A percentile compares a stretch with the other conserved stretches of the same genome.
Evolutionary conservation across 2,113 vertebrate genomes (phyloP).

Genomic region (Meles meles): DNA sequence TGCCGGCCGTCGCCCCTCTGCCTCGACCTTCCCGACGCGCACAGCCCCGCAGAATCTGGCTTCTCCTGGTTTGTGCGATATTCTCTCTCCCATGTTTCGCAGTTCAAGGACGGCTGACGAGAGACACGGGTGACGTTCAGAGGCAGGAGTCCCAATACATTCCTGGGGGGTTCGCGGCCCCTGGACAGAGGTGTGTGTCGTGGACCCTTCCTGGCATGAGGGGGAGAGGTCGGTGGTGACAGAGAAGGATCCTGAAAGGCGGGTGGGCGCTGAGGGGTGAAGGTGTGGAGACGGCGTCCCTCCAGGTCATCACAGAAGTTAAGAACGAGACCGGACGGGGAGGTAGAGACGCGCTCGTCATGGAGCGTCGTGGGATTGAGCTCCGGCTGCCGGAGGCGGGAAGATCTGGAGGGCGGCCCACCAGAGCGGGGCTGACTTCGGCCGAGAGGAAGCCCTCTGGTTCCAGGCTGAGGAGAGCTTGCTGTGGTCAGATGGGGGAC

Average conservation of each 20-base stretch:
- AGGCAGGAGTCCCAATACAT: accelerated
- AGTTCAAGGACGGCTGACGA: not conserved
- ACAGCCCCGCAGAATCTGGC: accelerated
- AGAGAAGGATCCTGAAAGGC: not conserved
- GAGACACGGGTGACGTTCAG: not conserved
- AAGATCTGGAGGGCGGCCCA: too few relatives aligned
- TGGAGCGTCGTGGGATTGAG: accelerated
- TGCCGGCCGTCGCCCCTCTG: accelerated
- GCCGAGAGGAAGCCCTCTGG: too few relatives aligned
- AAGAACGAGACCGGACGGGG: not conserved
- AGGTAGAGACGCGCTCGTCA: not conserved
- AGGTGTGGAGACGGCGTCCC: not conserved
- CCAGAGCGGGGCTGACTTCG: not conserved
- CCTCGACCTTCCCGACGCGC: not conserved
- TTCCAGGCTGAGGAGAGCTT: not conserved
- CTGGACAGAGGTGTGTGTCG: accelerated
- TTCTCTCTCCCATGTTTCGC: not conserved
- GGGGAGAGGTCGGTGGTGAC: accelerated
- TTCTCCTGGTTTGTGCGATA: not conserved
- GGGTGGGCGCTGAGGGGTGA: accelerated
- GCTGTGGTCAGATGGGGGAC: not conserved
- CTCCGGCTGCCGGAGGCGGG: too few relatives aligned
- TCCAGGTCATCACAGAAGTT: not conserved
- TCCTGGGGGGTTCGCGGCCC: accelerated
- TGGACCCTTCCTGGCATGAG: not conserved